Base-by-base conservation (phyloP, 2,888 invertebrate species). In the Acanthococcus lagerstroemiae region DNA sequence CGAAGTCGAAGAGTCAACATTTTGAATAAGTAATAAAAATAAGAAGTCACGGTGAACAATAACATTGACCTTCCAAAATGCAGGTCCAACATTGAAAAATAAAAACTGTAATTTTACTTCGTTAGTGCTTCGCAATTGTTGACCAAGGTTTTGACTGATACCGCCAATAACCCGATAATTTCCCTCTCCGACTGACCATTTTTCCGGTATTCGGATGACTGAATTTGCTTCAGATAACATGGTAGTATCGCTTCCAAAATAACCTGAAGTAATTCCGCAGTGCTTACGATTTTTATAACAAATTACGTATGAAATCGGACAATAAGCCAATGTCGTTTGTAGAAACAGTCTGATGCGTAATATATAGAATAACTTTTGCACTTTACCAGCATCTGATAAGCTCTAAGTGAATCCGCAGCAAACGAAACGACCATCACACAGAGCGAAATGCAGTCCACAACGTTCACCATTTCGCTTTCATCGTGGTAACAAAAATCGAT, bases 371-470 rank as follows among this genome's bases (percentile, higher is more conserved):
- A n/a, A n/a, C n/a, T n/a, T n/a, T n/a, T n/a, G n/a, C n/a, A 67
- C 78, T 82, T 78, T 76, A 90, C 92, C 79, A 92, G 78, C 91
- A 93, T 92, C 76, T 93, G 92, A 75, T 91, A 91, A 1, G 91
- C 91, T 69, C 69, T 65, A 69, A 89, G 86, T 66, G 96, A 95
- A 76, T 99, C 97, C 5, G 97, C 93, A 0, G 97, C 90, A 77
- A 97, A 99, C 0, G 96, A 95, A 4, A 97, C 93, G 0, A 99
- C 97, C 85, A 99, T 97, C 0, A 99, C 95, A 75, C 97, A 97
- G 65, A 97, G 83, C n/a, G 95, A 95, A 74, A 99, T 93, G 72
- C 95, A 95, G 75, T 99, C 97, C 68, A 97, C 79, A 6, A 99
- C 90, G 9, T 91, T 92, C 61, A 97, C 95, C 82, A 94, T 93